Conservation (phyloP, 2,113 vertebrate species). For the Zingel zingel region DNA sequence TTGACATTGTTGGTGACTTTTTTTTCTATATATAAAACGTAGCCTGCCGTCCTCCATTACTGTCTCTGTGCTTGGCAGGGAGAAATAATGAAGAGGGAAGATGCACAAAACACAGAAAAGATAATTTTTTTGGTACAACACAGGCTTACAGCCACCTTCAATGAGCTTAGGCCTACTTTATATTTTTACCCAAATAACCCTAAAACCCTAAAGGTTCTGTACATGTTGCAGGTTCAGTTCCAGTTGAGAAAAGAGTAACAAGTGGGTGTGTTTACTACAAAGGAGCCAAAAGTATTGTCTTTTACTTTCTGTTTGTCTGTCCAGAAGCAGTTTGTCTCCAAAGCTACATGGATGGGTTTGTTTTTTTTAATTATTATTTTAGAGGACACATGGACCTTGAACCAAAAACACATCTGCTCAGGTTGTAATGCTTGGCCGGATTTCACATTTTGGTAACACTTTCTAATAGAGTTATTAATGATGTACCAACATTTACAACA, state of each 20-base stretch:
- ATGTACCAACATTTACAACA: background rate
- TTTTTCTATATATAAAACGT: background rate
- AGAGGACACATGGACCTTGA: background rate
- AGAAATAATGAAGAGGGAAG: slow-evolving; percentile 15
- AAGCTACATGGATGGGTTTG: background rate
- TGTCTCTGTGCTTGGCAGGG: background rate
- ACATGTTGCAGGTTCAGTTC: slow-evolving; percentile 9
- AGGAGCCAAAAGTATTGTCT: too few species aligned
- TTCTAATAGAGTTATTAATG: background rate
- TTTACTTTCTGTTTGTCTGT: background rate
- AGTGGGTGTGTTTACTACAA: background rate
- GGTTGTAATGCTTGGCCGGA: background rate
- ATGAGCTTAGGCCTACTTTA: background rate
- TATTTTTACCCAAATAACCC: background rate
- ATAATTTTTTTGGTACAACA: background rate
- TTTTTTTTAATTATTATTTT: background rate
- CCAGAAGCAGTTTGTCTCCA: background rate
- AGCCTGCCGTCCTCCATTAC: slow-evolving; percentile 10
- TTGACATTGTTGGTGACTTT: slow-evolving; percentile 11
- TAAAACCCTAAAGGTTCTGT: slow-evolving; percentile 4
- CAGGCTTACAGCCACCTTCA: background rate
- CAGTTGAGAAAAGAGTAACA: background rate
- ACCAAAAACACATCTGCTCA: background rate
- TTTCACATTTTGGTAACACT: background rate
- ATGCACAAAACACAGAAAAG: background rate